Evolutionary conservation across 2,888 invertebrate genomes (phyloP).

Genomic region (Metallyticus violacea): DNA sequence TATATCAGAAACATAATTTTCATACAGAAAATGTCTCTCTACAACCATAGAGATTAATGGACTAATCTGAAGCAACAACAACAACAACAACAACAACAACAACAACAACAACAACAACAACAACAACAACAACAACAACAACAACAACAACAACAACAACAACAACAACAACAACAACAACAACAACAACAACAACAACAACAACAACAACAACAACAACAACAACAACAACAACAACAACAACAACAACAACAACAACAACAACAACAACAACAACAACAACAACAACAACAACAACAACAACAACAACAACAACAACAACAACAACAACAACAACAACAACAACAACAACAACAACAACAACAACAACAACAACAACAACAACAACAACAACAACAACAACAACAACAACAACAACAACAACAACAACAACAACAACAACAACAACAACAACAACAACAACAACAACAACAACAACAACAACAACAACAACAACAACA

Average conservation of each 20-base stretch:
- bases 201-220: neutral
- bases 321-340: too few relatives aligned
- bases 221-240: neutral
- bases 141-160: neutral
- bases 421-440: too few relatives aligned
- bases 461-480: too few relatives aligned
- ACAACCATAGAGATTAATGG: too few relatives aligned
- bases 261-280: neutral
- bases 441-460: too few relatives aligned
- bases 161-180: neutral
- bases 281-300: neutral
- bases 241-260: neutral
- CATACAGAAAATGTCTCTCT: too few relatives aligned
- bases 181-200: neutral
- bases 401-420: too few relatives aligned
- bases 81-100: neutral
- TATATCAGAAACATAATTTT: too few relatives aligned
- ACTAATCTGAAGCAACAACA: neutral
- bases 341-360: too few relatives aligned
- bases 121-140: neutral
- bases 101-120: neutral
- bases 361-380: too few relatives aligned
- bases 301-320: constrained; percentile 19
- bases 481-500: too few relatives aligned
- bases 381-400: too few relatives aligned